Conservation (phyloP, 2,888 invertebrate genomes). For the Acanthosepion lycidas region DNA sequence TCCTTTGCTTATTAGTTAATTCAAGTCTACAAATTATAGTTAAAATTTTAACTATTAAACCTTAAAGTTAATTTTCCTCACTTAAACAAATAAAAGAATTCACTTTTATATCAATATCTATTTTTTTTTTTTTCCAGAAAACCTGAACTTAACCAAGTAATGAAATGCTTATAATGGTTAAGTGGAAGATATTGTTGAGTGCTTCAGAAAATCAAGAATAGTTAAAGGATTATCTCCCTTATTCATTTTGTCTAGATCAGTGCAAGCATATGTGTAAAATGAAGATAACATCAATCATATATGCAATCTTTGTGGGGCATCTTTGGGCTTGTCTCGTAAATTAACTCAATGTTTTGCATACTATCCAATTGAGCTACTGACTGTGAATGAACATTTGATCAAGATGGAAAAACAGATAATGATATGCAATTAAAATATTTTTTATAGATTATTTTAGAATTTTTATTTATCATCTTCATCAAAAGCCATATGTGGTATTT, state of each 20-base stretch:
- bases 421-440: neutral
- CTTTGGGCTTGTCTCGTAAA: neutral
- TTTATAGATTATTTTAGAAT: too few species aligned
- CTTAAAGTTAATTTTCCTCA: too few species aligned
- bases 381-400: neutral
- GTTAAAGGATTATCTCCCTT: neutral
- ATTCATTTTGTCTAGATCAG: neutral
- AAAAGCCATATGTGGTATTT: too few species aligned
- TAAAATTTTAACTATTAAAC: too few species aligned
- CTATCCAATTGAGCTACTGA: neutral
- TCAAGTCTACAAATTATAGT: too few species aligned
- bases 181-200: neutral
- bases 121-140: too few species aligned
- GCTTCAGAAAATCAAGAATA: neutral
- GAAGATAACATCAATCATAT: neutral
- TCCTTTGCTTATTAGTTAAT: too few species aligned
- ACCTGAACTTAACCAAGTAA: too few species aligned
- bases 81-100: too few species aligned
- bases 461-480: too few species aligned
- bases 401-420: neutral
- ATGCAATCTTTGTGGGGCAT: neutral
- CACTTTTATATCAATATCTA: too few species aligned
- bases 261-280: neutral
- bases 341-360: neutral
- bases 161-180: neutral